These are phyloP conservation scores for Tenthredo scrophulariae DNA, from an alignment of 2,888 invertebrate species.

Conservation along the genomic window DNA sequence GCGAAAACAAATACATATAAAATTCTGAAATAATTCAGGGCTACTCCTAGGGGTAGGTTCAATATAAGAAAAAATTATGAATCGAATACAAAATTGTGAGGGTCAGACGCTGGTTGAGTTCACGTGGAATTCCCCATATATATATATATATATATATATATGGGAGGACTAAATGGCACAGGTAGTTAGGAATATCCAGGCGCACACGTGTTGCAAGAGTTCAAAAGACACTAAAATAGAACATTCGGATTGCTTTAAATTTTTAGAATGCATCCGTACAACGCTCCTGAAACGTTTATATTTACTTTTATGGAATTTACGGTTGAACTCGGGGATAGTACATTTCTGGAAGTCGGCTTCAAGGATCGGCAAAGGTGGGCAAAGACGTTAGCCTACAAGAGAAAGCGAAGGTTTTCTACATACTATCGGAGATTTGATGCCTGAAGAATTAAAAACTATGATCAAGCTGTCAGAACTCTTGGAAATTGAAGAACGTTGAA, in stretches of 20 bases:
- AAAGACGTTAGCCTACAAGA: not conserved
- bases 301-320: conserved; percentile 3
- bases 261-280: not conserved
- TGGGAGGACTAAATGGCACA: not conserved
- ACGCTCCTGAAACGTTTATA: not conserved
- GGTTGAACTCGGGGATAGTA: not conserved
- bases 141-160: not conserved
- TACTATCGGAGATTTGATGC: not conserved
- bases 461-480: not conserved
- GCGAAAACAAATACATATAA: no score
- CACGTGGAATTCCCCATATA: not conserved
- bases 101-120: no score
- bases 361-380: not conserved
- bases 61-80: no score
- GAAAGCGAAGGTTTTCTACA: conserved; percentile 14
- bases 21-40: no score
- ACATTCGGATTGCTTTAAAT: not conserved
- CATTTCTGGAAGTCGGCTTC: not conserved
- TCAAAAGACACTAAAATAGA: not conserved
- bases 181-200: not conserved
- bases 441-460: not conserved
- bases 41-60: no score
- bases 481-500: not conserved
- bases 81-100: no score
- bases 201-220: not conserved